Base-by-base conservation (phyloP, 2,797 vertebrate species). In the Silurus lanzhouensis region DNA sequence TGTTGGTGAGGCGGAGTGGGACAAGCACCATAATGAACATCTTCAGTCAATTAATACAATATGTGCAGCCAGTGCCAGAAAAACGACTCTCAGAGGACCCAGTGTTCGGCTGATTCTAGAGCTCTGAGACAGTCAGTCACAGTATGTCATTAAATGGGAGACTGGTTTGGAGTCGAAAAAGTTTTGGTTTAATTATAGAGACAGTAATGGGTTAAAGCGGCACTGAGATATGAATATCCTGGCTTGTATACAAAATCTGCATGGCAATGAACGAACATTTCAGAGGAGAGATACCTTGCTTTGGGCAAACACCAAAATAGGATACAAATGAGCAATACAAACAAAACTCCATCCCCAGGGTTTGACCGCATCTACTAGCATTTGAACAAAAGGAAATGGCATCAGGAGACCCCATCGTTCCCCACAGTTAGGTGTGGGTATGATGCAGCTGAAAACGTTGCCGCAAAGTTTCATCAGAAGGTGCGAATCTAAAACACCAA, bases 1-100 rank as follows among this genome's bases (percentile, higher is more conserved):
- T 81, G 83, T 44, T 74, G 78, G n/a, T 88, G 74, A 85, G 74
- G 55, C 72, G 64, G 63, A 83, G 77, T 25, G 57, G 83, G 70
- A 88, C 78, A 31, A 72, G 55, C 78, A 81, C 61, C 68, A 83
- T 83, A 85, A 89, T 86, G 70, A 88, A 88, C 83, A 83, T 83
- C 86, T 57, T 83, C 70, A 52, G 46, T 71, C 71, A 20, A 78
- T 89, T 82, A 78, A 85, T 77, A 70, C 20, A 14, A 17, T 83
- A 71, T 38, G 20, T n/a, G 75, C 79, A 12, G 31, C 83, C 74
- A 52, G 55, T 5, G 70, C 13, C 46, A 78, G 72, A 70, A 82
- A 77, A 67, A 60, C 1, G 20, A 22, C 83, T 79, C 74, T 87
- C 76, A 19, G 46, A 57, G 48, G 76, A 55, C 85, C 66, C 71